Conservation (phyloP, 2,888 invertebrate species). For the Limnephilus marmoratus region DNA sequence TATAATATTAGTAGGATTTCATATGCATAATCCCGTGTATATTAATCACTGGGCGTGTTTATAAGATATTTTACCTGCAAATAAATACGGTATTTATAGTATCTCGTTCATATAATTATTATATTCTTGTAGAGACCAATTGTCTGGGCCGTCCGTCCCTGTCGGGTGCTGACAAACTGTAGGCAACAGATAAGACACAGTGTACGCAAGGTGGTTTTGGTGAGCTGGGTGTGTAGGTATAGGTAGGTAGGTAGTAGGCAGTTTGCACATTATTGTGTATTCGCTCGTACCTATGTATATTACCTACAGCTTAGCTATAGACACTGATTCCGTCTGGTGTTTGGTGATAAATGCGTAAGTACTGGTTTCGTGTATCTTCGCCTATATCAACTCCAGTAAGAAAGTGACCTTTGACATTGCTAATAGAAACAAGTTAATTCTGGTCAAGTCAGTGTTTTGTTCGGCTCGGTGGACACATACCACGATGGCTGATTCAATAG, state of each 20-base stretch:
- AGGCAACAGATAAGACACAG: not conserved
- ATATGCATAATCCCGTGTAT: too few species aligned
- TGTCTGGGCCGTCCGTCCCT: conserved; percentile 2
- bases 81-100: too few species aligned
- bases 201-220: not conserved
- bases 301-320: not conserved
- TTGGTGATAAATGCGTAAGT: not conserved
- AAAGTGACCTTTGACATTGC: not conserved
- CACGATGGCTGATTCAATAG: not conserved
- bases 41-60: too few species aligned
- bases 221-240: not conserved
- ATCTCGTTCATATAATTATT: too few species aligned
- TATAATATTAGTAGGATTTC: too few species aligned
- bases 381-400: not conserved
- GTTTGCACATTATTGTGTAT: not conserved
- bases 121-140: not conserved
- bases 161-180: not conserved
- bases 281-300: not conserved
- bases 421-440: not conserved
- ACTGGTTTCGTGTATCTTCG: not conserved
- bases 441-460: not conserved
- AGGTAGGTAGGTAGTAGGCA: not conserved
- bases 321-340: not conserved
- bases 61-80: too few species aligned
- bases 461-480: not conserved